Evolutionary conservation across 1,140 invertebrate species (phyloP).

Genomic region (Drosophila tristis): DNA sequence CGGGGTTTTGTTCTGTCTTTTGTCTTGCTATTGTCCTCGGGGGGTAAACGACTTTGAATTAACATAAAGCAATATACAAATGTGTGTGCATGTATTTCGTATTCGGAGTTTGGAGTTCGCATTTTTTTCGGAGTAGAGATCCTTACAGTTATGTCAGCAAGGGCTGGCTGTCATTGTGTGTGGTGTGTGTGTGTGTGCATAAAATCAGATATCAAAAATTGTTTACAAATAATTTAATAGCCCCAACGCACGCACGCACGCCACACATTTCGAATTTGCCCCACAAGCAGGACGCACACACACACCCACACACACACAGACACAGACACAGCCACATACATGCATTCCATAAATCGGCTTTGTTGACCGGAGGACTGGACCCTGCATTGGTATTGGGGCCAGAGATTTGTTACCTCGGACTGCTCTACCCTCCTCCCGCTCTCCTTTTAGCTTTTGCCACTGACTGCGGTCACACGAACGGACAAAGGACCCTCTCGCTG

Average conservation of each 20-base stretch:
- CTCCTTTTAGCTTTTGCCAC: conserved; percentile 35
- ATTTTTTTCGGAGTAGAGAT: conserved; percentile 26
- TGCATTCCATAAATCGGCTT: conserved; percentile 60
- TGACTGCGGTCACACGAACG: conserved; percentile 27
- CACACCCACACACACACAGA: not conserved
- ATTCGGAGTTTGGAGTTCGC: too few species aligned
- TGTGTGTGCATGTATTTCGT: too few species aligned
- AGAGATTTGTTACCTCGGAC: conserved; percentile 43
- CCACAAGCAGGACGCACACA: conserved; percentile 20
- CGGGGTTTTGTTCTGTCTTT: too few species aligned
- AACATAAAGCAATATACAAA: conserved; percentile 48
- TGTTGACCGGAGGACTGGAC: conserved; percentile 45
- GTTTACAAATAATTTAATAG: conserved; percentile 83
- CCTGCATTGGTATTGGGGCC: conserved; percentile 54
- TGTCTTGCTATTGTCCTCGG: conserved; percentile 15
- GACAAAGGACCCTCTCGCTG: conserved; percentile 39
- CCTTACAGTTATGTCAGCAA: conserved; percentile 57
- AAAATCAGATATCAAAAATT: conserved; percentile 83
- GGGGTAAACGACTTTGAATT: conserved; percentile 50
- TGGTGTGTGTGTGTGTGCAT: conserved; percentile 49
- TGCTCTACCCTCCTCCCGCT: not conserved
- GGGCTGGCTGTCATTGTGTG: not conserved
- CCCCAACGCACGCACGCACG: conserved; percentile 71
- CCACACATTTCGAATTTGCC: conserved; percentile 48
- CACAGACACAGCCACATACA: not conserved